phyloP scores from a whole-genome alignment of 2,113 vertebrate genomes.

The Lonchura striata region DNA sequence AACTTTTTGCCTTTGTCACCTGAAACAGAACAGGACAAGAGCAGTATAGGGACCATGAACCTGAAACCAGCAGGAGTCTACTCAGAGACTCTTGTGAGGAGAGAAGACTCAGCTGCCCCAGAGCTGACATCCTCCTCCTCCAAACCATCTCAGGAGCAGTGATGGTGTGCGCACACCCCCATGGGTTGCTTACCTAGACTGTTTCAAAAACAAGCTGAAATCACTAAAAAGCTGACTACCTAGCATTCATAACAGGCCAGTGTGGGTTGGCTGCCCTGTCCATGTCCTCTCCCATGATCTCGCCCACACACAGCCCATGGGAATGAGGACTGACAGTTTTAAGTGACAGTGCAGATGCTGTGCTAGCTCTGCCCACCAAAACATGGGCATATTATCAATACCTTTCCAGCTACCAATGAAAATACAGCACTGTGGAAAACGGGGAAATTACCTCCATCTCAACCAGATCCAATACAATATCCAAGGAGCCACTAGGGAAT shows the following conservation, averaged over 20 bases:
- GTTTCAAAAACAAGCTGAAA: background rate
- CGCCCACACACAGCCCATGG: accelerated
- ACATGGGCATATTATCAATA: too few relatives aligned
- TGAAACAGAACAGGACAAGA: background rate
- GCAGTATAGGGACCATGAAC: background rate
- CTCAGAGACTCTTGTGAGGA: background rate
- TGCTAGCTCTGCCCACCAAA: background rate
- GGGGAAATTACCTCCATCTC: background rate
- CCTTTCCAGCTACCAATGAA: too few relatives aligned
- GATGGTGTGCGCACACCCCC: background rate
- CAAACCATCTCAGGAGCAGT: background rate
- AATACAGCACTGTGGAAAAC: background rate
- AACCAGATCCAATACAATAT: background rate
- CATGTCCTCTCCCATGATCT: background rate
- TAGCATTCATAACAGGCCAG: background rate
- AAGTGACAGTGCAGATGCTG: background rate
- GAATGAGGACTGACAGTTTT: too few relatives aligned
- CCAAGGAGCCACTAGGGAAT: background rate
- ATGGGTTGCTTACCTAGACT: background rate
- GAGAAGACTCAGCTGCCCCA: background rate
- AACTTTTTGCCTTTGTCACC: background rate
- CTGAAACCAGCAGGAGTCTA: background rate
- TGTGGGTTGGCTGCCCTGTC: background rate
- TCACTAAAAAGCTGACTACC: background rate
- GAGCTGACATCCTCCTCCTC: background rate